phyloP scores from a whole-genome alignment of 2,113 vertebrate genomes.

The Megaleporinus macrocephalus region DNA sequence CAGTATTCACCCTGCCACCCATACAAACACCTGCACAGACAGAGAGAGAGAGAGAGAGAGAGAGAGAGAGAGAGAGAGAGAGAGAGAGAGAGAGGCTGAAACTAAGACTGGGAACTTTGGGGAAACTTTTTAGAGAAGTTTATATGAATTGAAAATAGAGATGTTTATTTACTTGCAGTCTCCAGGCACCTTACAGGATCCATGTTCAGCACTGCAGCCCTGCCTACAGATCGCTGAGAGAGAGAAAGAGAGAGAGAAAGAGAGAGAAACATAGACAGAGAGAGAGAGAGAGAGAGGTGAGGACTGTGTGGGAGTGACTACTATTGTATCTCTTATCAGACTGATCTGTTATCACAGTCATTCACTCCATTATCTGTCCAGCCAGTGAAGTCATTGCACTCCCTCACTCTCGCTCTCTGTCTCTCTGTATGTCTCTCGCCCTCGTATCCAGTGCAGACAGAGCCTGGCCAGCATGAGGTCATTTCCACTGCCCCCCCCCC shows the following conservation, averaged over 20 bases:
- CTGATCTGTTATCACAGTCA: conserved; percentile 31
- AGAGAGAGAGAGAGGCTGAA: neutral
- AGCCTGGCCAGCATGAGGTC: conserved; percentile 51
- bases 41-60: neutral
- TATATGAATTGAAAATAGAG: neutral
- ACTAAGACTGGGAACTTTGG: no score
- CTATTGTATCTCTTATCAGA: conserved; percentile 1
- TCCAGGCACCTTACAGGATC: conserved; percentile 86
- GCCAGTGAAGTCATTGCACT: conserved; percentile 11
- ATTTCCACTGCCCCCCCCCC: conserved; percentile 22
- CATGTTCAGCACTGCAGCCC: conserved; percentile 88
- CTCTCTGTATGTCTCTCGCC: conserved; percentile 1
- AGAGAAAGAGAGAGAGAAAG: conserved; percentile 22
- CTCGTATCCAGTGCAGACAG: conserved; percentile 7
- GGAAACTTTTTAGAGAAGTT: neutral
- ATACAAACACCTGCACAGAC: conserved; percentile 52
- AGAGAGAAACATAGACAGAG: no score
- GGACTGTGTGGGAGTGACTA: neutral
- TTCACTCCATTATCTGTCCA: conserved; percentile 14
- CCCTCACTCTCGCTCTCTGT: neutral
- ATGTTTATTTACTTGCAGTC: conserved; percentile 87
- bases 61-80: neutral
- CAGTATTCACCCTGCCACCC: conserved; percentile 98
- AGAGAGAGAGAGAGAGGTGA: conserved; percentile 17
- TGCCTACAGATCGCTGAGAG: conserved; percentile 87